Percentiles rank a stretch among this genome's conserved stretches.
Conservation (phyloP, 1,140 invertebrate species). For the Cydia fagiglandana region DNA sequence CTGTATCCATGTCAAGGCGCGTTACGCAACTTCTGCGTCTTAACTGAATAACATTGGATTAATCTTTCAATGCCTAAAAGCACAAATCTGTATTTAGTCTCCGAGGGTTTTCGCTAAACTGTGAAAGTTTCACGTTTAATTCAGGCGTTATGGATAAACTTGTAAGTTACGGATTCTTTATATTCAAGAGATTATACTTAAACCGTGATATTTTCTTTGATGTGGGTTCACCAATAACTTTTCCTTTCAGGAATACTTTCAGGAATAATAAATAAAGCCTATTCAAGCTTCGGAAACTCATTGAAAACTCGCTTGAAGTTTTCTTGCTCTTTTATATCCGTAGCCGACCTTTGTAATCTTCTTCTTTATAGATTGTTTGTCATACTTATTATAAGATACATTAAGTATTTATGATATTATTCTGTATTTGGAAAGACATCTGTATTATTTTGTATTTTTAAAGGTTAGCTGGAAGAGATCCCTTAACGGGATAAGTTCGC, state of each 20-base stretch:
- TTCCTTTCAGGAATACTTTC: conserved; percentile 3
- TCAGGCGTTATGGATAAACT: conserved; percentile 9
- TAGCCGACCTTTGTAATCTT: background rate
- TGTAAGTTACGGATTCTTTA: background rate
- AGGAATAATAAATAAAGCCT: conserved; percentile 11
- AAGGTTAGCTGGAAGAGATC: no score
- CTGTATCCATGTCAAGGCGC: conserved; percentile 10
- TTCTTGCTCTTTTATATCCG: background rate
- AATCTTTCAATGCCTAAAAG: background rate
- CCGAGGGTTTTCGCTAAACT: background rate
- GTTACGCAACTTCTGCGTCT: conserved; percentile 1
- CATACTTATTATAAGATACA: no score
- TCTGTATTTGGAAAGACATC: background rate
- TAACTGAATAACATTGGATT: background rate
- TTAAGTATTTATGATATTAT: background rate
- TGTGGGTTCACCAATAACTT: conserved; percentile 12
- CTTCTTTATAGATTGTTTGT: background rate
- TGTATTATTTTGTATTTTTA: no score
- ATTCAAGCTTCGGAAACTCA: conserved; percentile 13
- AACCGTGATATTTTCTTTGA: conserved; percentile 2
- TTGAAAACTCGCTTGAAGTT: background rate
- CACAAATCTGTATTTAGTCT: background rate
- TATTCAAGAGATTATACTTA: background rate
- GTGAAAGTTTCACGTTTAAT: conserved; percentile 4
- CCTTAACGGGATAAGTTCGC: no score